A percentile compares a stretch with the other conserved stretches of the same genome.
phyloP scores from a whole-genome alignment of 2,113 vertebrate species.

The Hoplias malabaricus region DNA sequence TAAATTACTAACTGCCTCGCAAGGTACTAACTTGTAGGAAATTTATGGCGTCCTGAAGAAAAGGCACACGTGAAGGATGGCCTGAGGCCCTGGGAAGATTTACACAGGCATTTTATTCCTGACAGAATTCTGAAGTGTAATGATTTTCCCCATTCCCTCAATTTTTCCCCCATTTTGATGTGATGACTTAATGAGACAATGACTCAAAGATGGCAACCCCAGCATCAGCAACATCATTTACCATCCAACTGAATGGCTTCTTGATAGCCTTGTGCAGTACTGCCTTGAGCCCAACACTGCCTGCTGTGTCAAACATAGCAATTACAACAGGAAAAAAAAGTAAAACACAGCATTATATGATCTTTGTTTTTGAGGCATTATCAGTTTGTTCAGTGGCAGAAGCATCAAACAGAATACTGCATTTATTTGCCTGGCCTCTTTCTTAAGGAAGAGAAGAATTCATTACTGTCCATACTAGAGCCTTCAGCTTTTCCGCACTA shows the following conservation, averaged over 20 bases:
- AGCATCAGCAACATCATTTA: background rate
- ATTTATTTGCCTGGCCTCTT: slow-evolving; percentile 99
- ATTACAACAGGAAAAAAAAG: slow-evolving; percentile 14
- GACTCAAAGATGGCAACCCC: background rate
- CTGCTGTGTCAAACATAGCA: background rate
- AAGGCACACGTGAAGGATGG: background rate
- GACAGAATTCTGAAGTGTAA: slow-evolving; percentile 18
- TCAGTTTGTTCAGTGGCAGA: slow-evolving; percentile 70
- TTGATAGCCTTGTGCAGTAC: background rate
- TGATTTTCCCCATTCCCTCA: slow-evolving; percentile 4
- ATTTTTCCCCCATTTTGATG: background rate
- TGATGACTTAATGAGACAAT: slow-evolving; percentile 15
- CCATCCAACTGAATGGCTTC: background rate
- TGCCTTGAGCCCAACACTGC: background rate
- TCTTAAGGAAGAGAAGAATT: slow-evolving; percentile 93
- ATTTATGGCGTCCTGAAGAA: slow-evolving; percentile 25
- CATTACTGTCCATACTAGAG: slow-evolving; percentile 90
- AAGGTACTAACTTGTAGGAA: background rate
- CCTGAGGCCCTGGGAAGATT: background rate
- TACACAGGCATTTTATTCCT: slow-evolving; percentile 1
- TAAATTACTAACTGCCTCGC: slow-evolving; percentile 24
- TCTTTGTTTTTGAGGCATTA: background rate
- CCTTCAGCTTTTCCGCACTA: background rate
- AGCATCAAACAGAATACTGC: slow-evolving; percentile 69
- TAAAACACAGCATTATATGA: slow-evolving; percentile 10